Evolutionary conservation across 30 jellyfish, hydroid and myxozoan genomes (phyloP), one percentile per base, ranked within the genome.

Genomic region (Aurelia sp.): DNA sequence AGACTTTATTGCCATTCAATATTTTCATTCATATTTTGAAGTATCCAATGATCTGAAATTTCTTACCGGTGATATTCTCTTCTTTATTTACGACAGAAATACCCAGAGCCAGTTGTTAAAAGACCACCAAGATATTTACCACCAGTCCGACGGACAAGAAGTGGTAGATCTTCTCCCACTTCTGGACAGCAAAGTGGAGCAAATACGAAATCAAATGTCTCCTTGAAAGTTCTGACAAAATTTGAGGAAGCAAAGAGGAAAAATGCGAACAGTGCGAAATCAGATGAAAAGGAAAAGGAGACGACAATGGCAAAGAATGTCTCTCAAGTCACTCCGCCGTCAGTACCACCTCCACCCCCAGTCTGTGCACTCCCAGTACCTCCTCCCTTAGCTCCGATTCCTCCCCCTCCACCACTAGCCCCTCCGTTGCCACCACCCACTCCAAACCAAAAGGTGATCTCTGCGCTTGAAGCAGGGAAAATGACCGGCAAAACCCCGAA

Each of bases 101-200:
- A 86, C 82, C 97, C 98, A 27, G 98, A 85, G 3, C 93, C 95
- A 18, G 85, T 81, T 21, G 65, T 72, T 4, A 85, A 86, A 33
- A 69, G 91, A 30, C 98, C 98, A 47, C 96, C 97, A 50, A 81
- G 98, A n/a, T 92, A 92, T 55, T 64, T 88, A 31, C 95, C 94
- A 69, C 97, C 98, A 8, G 93, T 91, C 61, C 88, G 98, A 8
- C 79, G 96, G 67, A 91, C 98, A 1, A 70, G 98, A 64, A 63
- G 90, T 58, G 91, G 88, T 27, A 77, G 87, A 22, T 63, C 78
- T 11, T 64, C 93, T 17, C 80, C 93, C 47, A 47, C 55, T 41
- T 65, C 47, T 11, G 57, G 57, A 16, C 67, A 71, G 52, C 60
- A n/a, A 44, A 53, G 31, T 22, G 72, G 21, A 53, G 0, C 84